phyloP scores from a whole-genome alignment of 2,888 invertebrate species.

The Globia sparganii region DNA sequence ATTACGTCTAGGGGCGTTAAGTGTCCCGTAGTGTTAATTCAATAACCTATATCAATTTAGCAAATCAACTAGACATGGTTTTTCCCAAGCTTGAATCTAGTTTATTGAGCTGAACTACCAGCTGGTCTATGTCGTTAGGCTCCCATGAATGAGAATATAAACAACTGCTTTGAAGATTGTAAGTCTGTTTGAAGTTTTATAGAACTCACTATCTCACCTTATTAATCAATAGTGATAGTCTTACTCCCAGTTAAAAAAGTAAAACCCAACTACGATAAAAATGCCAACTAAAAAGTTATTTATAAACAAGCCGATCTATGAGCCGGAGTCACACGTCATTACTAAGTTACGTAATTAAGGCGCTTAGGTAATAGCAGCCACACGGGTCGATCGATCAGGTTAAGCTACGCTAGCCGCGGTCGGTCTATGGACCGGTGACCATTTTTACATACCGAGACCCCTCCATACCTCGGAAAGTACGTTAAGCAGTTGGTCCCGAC shows the following conservation, averaged over 20 bases:
- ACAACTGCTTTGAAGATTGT: constrained; percentile 7
- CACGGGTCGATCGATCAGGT: not conserved
- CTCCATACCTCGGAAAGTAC: not conserved
- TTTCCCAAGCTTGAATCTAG: not conserved
- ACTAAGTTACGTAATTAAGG: not conserved
- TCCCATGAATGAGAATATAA: not conserved
- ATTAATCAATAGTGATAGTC: not conserved
- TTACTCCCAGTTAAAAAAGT: too few relatives aligned
- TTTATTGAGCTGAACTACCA: not conserved
- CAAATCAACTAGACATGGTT: too few relatives aligned
- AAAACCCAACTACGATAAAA: not conserved
- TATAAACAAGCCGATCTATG: not conserved
- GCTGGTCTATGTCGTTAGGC: not conserved
- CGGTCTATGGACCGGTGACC: not conserved
- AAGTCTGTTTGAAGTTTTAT: not conserved
- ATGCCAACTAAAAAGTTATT: not conserved
- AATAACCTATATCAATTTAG: too few relatives aligned
- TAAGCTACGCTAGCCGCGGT: not conserved
- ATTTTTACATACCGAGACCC: too few relatives aligned
- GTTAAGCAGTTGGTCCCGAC: too few relatives aligned
- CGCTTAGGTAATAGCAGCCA: not conserved
- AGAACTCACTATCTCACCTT: not conserved
- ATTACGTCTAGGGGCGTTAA: too few relatives aligned
- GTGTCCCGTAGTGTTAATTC: too few relatives aligned
- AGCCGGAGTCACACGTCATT: not conserved